Conservation (phyloP, 2,797 vertebrate species). For the Coranthus polyacanthus region DNA sequence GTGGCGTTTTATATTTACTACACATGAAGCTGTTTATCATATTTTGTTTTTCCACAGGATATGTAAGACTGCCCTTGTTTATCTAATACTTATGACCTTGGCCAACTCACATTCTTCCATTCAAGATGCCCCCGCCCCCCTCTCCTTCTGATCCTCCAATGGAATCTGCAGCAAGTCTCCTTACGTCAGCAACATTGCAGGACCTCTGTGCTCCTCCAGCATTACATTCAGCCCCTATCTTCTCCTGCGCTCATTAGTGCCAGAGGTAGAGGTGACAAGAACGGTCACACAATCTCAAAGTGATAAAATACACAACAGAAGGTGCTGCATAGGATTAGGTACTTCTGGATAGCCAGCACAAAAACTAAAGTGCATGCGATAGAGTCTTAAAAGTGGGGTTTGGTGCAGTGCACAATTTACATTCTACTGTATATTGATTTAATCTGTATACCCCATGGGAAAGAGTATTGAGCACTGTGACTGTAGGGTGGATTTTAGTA, state of each 20-base stretch:
- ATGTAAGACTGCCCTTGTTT: slow-evolving; percentile 70
- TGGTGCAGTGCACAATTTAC: slow-evolving; percentile 85
- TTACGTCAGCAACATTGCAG: slow-evolving; percentile 82
- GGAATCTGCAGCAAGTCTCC: slow-evolving; percentile 70
- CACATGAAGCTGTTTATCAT: slow-evolving; percentile 45
- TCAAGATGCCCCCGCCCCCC: slow-evolving; percentile 60
- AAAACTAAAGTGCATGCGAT: slow-evolving; percentile 55
- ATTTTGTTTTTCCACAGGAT: slow-evolving; percentile 57
- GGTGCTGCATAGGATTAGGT: slow-evolving; percentile 64
- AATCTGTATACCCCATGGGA: slow-evolving; percentile 75
- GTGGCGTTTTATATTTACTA: slow-evolving; percentile 10
- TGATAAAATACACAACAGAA: slow-evolving; percentile 74
- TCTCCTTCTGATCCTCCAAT: slow-evolving; percentile 70
- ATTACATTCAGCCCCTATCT: slow-evolving; percentile 77
- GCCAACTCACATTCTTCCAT: slow-evolving; percentile 69
- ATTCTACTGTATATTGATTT: slow-evolving; percentile 84
- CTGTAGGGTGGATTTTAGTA: slow-evolving; percentile 77
- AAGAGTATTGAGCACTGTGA: slow-evolving; percentile 77
- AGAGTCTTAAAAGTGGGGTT: slow-evolving; percentile 69
- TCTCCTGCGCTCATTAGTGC: slow-evolving; percentile 79
- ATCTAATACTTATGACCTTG: slow-evolving; percentile 81
- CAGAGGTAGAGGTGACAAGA: slow-evolving; percentile 80
- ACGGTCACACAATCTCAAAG: slow-evolving; percentile 76
- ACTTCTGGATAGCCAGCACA: slow-evolving; percentile 49
- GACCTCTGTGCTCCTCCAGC: slow-evolving; percentile 77